Conservation (phyloP, 2,888 invertebrate species). For the Ochropleura plecta region DNA sequence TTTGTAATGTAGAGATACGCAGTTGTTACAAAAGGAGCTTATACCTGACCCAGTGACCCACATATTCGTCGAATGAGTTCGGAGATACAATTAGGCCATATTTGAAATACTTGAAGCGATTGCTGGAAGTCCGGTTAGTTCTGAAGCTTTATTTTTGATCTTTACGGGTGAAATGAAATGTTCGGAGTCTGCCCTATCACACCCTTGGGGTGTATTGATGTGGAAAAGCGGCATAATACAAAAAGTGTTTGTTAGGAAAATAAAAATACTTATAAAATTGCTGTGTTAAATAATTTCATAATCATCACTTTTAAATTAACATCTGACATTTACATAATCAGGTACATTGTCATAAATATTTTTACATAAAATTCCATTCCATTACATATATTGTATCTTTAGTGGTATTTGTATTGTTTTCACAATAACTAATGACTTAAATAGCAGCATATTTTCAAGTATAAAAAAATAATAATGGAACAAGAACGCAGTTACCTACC, state of each 20-base stretch:
- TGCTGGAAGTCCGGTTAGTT: conserved; percentile 21
- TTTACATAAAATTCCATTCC: conserved; percentile 2
- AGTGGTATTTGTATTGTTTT: conserved; percentile 24
- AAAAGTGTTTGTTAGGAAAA: conserved; percentile 10
- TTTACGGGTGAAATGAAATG: conserved; percentile 31
- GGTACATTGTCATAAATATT: conserved; percentile 37
- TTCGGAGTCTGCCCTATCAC: background rate
- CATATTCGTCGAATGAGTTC: conserved; percentile 9
- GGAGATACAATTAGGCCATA: conserved; percentile 28
- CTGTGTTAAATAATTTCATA: conserved; percentile 33
- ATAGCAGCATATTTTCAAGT: background rate
- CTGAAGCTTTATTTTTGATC: conserved; percentile 23
- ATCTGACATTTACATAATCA: conserved; percentile 44
- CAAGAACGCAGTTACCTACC: no score
- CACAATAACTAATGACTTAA: background rate
- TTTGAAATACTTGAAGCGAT: conserved; percentile 38
- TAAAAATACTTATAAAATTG: conserved; percentile 18
- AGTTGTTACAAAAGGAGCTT: background rate
- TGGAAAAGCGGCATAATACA: conserved; percentile 26
- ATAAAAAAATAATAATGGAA: no score
- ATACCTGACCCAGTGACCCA: conserved; percentile 6
- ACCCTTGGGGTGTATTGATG: conserved; percentile 22
- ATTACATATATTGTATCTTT: no score
- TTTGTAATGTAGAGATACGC: background rate
- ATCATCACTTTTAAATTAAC: conserved; percentile 28